phyloP scores from a whole-genome alignment of 2,888 invertebrate species.

The Ptilodon capucinus region DNA sequence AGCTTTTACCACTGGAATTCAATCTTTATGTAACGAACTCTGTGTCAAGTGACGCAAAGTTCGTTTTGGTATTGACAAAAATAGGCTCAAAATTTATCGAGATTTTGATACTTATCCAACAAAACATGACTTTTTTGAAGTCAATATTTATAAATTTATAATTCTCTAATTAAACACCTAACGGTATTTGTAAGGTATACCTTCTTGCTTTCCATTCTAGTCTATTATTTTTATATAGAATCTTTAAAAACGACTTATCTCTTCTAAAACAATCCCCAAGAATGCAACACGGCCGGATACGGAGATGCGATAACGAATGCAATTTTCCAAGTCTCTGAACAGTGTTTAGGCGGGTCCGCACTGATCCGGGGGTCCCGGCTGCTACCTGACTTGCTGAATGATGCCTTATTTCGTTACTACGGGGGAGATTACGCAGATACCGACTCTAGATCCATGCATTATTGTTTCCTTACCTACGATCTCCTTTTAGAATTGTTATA shows the following conservation, averaged over 20 bases:
- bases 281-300: slow-evolving; percentile 58
- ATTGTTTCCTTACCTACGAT: not conserved
- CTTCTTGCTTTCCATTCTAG: too few species aligned
- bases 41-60: too few species aligned
- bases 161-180: too few species aligned
- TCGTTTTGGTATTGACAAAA: too few species aligned
- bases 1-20: too few species aligned
- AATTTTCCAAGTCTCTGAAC: slow-evolving; percentile 78
- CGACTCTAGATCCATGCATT: not conserved
- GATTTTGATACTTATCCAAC: too few species aligned
- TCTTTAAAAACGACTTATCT: slow-evolving; percentile 26
- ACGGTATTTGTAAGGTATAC: too few species aligned
- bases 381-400: slow-evolving; percentile 44
- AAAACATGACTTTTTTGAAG: too few species aligned
- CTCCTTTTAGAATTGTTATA: too few species aligned
- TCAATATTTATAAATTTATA: too few species aligned
- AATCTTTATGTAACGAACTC: too few species aligned
- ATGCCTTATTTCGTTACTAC: slow-evolving; percentile 5
- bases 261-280: slow-evolving; percentile 21
- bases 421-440: not conserved
- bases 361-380: slow-evolving; percentile 52
- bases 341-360: slow-evolving; percentile 68
- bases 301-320: slow-evolving; percentile 81
- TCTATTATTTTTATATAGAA: not conserved
- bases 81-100: too few species aligned